Evolutionary conservation across 1,140 invertebrate species (phyloP).

Genomic region (Drosophila tristis): DNA sequence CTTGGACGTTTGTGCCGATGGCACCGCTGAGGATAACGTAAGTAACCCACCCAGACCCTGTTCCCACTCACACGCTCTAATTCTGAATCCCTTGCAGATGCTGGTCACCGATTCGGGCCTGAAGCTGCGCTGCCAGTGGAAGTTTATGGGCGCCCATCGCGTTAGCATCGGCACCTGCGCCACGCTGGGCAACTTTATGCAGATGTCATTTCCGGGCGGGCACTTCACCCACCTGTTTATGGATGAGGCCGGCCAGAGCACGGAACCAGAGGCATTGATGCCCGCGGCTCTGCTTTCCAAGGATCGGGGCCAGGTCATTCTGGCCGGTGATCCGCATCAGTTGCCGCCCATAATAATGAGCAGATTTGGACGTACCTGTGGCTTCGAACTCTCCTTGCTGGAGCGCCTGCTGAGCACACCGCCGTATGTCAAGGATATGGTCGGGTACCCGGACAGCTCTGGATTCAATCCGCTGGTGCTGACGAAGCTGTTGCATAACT

Average conservation of each 20-base stretch:
- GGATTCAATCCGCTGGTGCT: constrained; percentile 89
- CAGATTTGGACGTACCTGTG: constrained; percentile 86
- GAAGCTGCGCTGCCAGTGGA: constrained; percentile 85
- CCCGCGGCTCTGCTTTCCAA: constrained; percentile 86
- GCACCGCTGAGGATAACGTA: constrained; percentile 81
- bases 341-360: constrained; percentile 93
- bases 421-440: constrained; percentile 88
- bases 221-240: constrained; percentile 95
- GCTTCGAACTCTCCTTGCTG: constrained; percentile 89
- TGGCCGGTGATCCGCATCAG: constrained; percentile 96
- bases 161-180: constrained; percentile 93
- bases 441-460: constrained; percentile 78
- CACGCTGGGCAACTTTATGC: constrained; percentile 89
- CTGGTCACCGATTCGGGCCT: constrained; percentile 78
- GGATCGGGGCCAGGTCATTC: constrained; percentile 88
- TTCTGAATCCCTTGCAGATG: constrained; percentile 39
- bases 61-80: background rate
- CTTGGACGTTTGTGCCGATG: constrained; percentile 86
- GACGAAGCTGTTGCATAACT: constrained; percentile 90
- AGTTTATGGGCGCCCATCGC: constrained; percentile 88
- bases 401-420: constrained; percentile 87
- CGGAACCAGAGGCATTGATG: constrained; percentile 94
- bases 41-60: constrained; percentile 5
- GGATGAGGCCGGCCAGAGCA: constrained; percentile 96
- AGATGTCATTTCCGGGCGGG: constrained; percentile 87